These are phyloP conservation scores for Stigmatopora nigra DNA, from an alignment of 2,113 vertebrate species.

Conservation along the genomic window DNA sequence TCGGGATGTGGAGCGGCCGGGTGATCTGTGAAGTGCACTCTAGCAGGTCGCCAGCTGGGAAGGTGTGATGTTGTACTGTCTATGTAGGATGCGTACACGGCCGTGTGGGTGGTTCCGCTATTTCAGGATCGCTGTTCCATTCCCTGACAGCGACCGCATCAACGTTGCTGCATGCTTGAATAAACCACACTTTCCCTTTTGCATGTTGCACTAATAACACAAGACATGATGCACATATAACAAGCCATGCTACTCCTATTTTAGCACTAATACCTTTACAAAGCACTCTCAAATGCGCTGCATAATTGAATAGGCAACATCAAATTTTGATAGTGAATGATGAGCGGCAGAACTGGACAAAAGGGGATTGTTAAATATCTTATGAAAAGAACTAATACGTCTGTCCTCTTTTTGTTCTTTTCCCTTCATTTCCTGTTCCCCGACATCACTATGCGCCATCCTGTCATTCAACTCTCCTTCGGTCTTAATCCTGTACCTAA, in stretches of 20 bases:
- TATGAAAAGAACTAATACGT: slow-evolving; percentile 29
- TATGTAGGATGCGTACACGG: slow-evolving; percentile 37
- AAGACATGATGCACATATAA: slow-evolving; percentile 11
- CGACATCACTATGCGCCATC: slow-evolving; percentile 32
- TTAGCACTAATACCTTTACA: slow-evolving; percentile 9
- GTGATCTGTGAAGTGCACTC: slow-evolving; percentile 55
- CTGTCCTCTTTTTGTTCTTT: slow-evolving; percentile 19
- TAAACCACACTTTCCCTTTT: slow-evolving; percentile 19
- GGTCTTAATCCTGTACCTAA: slow-evolving; percentile 33
- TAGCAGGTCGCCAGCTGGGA: slow-evolving; percentile 48
- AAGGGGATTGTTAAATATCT: slow-evolving; percentile 14
- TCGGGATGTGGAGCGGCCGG: slow-evolving; percentile 51
- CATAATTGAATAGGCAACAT: slow-evolving; percentile 14
- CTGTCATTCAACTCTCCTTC: slow-evolving; percentile 34
- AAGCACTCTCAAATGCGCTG: slow-evolving; percentile 15
- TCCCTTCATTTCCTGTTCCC: slow-evolving; percentile 16
- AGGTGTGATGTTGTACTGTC: slow-evolving; percentile 47
- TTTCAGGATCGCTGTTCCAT: slow-evolving; percentile 52
- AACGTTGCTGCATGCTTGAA: slow-evolving; percentile 30
- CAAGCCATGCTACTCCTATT: slow-evolving; percentile 20
- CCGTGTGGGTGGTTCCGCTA: slow-evolving; percentile 47
- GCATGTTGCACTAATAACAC: slow-evolving; percentile 17
- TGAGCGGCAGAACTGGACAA: slow-evolving; percentile 22
- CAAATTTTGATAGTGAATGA: slow-evolving; percentile 34
- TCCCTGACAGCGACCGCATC: slow-evolving; percentile 46